phyloP scores from a whole-genome alignment of 1,140 invertebrate species.

The Microplitis demolitor region DNA sequence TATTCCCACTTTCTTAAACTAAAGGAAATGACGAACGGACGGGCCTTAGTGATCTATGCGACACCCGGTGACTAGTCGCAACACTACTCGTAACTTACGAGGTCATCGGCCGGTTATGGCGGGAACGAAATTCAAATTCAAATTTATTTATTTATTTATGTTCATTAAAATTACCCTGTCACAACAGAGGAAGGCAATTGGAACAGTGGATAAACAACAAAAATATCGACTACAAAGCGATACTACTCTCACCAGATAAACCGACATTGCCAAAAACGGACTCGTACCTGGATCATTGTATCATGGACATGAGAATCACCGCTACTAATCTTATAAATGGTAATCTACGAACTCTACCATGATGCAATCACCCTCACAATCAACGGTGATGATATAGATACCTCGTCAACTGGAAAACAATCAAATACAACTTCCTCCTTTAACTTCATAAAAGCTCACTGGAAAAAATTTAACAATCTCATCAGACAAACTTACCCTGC shows the following conservation, averaged over 20 bases:
- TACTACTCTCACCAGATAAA: neutral
- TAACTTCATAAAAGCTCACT: conserved; percentile 26
- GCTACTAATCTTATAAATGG: neutral
- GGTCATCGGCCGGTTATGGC: too few species aligned
- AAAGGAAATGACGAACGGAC: too few species aligned
- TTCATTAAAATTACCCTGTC: too few species aligned
- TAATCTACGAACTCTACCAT: conserved; percentile 13
- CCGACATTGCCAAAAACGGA: conserved; percentile 3
- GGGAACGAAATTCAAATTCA: too few species aligned
- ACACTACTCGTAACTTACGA: too few species aligned
- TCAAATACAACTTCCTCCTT: neutral
- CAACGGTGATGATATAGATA: neutral
- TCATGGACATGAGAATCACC: neutral
- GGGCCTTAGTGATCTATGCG: too few species aligned
- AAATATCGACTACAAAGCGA: neutral
- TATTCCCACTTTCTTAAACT: too few species aligned
- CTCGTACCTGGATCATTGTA: conserved; percentile 7
- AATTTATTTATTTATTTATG: too few species aligned
- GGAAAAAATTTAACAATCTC: conserved; percentile 19
- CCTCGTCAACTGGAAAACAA: neutral
- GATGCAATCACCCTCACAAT: neutral
- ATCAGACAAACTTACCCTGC: neutral
- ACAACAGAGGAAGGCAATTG: conserved; percentile 11
- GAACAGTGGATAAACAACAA: neutral
- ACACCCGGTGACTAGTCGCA: too few species aligned